A percentile compares a stretch with the other conserved stretches of the same genome.
These are phyloP conservation scores for Umimayanthus chanpuru DNA, from an alignment of 92 coral and sea anemone genomes.

Conservation along the genomic window DNA sequence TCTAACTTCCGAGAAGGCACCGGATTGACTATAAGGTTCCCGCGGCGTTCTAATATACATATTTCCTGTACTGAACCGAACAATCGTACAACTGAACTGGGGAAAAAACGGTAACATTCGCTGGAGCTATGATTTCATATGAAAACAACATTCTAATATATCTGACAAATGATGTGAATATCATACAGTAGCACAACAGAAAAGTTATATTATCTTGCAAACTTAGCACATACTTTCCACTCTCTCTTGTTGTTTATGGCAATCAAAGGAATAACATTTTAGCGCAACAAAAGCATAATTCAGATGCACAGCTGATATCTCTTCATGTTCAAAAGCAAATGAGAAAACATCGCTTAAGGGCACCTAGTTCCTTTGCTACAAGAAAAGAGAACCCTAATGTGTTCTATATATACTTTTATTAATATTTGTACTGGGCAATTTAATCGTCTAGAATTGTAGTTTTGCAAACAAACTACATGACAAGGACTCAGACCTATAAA, in stretches of 20 bases:
- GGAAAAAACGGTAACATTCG: not conserved
- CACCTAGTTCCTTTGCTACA: not conserved
- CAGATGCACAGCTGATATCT: constrained; percentile 47
- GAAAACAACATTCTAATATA: not conserved
- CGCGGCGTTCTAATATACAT: constrained; percentile 19
- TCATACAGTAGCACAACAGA: not conserved
- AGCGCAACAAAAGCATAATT: constrained; percentile 35
- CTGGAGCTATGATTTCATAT: not conserved
- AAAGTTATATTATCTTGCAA: not conserved
- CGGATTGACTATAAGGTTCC: constrained; percentile 26
- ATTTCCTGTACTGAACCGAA: constrained; percentile 38
- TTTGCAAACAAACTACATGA: not conserved
- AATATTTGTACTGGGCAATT: constrained; percentile 1
- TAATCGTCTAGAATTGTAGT: not conserved
- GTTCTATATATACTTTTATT: constrained; percentile 33
- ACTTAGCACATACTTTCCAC: not conserved
- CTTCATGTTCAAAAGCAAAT: constrained; percentile 31
- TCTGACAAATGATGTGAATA: not conserved
- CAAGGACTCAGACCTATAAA: not conserved
- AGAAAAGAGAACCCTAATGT: constrained; percentile 34
- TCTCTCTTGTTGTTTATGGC: constrained; percentile 18
- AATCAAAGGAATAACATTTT: constrained; percentile 48
- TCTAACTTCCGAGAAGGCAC: constrained; percentile 40
- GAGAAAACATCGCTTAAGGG: constrained; percentile 37
- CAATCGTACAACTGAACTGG: not conserved